Percentiles rank a stretch among this genome's conserved stretches.
phyloP scores from a whole-genome alignment of 2,113 vertebrate species.

The human (Homo sapiens) region GRCh38 chr3:23565001-23565500 shows the following conservation, averaged over 20 bases:
- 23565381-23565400: not conserved
- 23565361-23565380: not conserved
- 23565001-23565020: not conserved
- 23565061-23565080: not conserved
- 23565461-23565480: not conserved
- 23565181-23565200: not conserved
- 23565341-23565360: not conserved
- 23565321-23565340: not conserved
- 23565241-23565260: not conserved
- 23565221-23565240: not conserved
- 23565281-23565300: not conserved
- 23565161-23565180: not conserved
- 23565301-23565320: not conserved
- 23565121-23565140: not conserved
- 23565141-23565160: not conserved
- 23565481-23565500: not conserved
- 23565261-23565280: not conserved
- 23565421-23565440: not conserved
- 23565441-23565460: not conserved
- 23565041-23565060: not conserved
- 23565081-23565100: not conserved
- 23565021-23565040: not conserved
- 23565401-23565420: not conserved
- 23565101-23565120: not conserved
- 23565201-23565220: not conserved